Evolutionary conservation across 2,113 vertebrate genomes (phyloP), one percentile per base, ranked within the genome.

Genomic region (Carassius carassius): DNA sequence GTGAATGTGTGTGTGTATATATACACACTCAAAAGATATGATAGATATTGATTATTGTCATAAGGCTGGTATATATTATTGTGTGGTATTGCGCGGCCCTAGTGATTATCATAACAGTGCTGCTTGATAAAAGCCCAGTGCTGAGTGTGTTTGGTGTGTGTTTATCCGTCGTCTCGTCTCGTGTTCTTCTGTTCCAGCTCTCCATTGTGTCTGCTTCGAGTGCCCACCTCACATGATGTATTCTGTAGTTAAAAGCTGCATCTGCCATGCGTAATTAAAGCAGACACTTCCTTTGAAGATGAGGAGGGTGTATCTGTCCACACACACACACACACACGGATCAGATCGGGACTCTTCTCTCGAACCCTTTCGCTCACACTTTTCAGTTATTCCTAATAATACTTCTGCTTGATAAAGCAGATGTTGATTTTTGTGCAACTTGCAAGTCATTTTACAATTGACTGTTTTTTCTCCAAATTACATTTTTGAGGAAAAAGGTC

Each of bases 201-300:
- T 84, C 37, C 37, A 89, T 93, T 94, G 90, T 94, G 90, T 29
- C 51, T 37, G 1, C 9, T 62, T 85, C n/a, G 88, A 90, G 90
- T 91, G 91, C 60, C 67, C 67, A 88, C 60, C 92, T 94, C 93
- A 91, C 87, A 92, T 93, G 89, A 92, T 93, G 87, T 90, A 87
- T 90, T 90, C 90, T 86, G 90, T 94, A 92, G 94, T 95, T 95
- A 95, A 94, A 92, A 91, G 84, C 89, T 93, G 89, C 92, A 94
- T 95, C 91, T 94, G 91, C 89, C 90, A 94, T 94, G 93, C 85
- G 93, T 94, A 93, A 95, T 94, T 94, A 94, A 94, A 92, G 70
- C 65, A 84, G 76, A 76, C 90, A 90, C 92, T 93, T 92, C 89
- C 93, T 94, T 94, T 95, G 92, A 94, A 92, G 90, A 90, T 86